Evolutionary conservation across 1,140 invertebrate genomes (phyloP).

Genomic region (Drosophila kanapiae): DNA sequence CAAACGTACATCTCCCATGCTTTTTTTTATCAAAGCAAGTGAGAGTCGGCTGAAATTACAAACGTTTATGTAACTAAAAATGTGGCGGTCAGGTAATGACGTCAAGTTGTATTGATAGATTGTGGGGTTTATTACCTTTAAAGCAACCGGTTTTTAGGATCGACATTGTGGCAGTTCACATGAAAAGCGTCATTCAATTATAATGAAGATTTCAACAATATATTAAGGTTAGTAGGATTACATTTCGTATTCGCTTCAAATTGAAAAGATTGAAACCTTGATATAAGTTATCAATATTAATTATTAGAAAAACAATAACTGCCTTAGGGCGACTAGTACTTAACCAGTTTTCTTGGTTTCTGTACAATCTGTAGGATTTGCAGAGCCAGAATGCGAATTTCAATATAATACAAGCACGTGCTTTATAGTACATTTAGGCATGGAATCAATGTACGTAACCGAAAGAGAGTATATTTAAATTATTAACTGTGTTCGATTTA

Average conservation of each 20-base stretch:
- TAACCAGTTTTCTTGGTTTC: background rate
- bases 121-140: background rate
- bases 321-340: background rate
- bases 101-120: background rate
- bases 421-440: background rate
- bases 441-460: background rate
- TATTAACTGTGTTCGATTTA: background rate
- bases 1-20: background rate
- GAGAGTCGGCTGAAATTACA: background rate
- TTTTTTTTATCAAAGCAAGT: slow-evolving; percentile 11
- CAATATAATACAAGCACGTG: background rate
- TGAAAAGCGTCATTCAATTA: too few species aligned
- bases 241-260: too few species aligned
- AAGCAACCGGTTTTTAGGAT: background rate
- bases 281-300: too few species aligned
- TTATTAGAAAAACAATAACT: too few species aligned
- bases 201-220: too few species aligned
- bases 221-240: too few species aligned
- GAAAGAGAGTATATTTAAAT: background rate
- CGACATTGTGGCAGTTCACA: too few species aligned
- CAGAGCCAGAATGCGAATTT: too few species aligned
- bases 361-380: background rate
- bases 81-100: background rate
- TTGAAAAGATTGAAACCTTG: too few species aligned
- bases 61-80: background rate